Base-by-base conservation (phyloP, 2,888 invertebrate genomes). In the Crioceris asparagi region DNA sequence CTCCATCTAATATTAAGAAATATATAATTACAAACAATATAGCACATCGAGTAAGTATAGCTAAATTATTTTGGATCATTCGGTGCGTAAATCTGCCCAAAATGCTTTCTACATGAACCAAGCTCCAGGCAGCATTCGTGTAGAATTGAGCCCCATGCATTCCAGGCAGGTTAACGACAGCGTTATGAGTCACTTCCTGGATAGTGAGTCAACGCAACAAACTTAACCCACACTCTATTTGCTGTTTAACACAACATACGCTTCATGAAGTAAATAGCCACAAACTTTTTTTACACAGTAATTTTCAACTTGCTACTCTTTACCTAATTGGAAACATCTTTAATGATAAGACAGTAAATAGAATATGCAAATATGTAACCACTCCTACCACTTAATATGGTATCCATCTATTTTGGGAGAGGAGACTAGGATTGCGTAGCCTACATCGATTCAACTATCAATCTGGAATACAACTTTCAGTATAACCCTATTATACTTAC, bases 61-160 rank as follows among this genome's bases (percentile, higher is more conserved):
- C n/a, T n/a, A n/a, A n/a, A n/a, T n/a, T n/a, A n/a, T n/a, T n/a
- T 25, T 25, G 39, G 40, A 41, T 47, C 26, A 30, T 17, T 18
- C 33, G 39, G 41, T 40, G 44, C 50, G 52, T 38, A 43, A 59
- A 60, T 55, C 56, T 52, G 52, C 51, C 52, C 19, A 7, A 33
- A 41, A 46, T 44, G 44, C 49, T 47, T 42, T 47, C 45, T 41
- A 40, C 45, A 48, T 47, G 49, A 51, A 48, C 32, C 32, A 27
- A 21, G 55, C 54, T 55, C 70, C 71, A 70, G 70, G 69, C 60
- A 54, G 55, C 60, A 50, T 60, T 60, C 64, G 61, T 62, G 62
- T 67, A 57, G 61, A 66, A 68, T 67, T 71, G 71, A 73, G 72
- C 72, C 73, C 71, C 67, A 59, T 62, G 62, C 62, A 66, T 59